phyloP scores from a whole-genome alignment of 2,888 invertebrate species.

The Ypsolopha sequella region DNA sequence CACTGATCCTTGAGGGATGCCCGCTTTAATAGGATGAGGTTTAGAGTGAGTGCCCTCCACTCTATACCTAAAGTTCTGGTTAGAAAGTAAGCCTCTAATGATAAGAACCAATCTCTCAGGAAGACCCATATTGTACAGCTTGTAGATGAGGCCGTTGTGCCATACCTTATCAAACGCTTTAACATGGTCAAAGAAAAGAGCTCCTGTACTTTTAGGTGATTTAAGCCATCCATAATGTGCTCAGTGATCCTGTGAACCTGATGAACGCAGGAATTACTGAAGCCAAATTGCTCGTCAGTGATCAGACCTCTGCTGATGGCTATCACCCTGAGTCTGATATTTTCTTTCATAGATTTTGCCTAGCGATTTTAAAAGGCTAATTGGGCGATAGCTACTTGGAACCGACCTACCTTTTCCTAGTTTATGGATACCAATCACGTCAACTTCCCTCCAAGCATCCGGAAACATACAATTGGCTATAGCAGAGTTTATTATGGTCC shows the following conservation, averaged over 20 bases:
- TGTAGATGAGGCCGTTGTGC: slow-evolving; percentile 6
- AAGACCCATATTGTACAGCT: no score
- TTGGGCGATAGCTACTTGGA: not conserved
- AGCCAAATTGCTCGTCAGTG: slow-evolving; percentile 11
- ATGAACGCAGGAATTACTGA: slow-evolving; percentile 3
- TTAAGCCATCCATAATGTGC: slow-evolving; percentile 6
- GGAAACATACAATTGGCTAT: slow-evolving; percentile 5
- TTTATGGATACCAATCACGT: slow-evolving; percentile 9
- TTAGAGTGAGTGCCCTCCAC: no score
- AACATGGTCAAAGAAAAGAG: slow-evolving; percentile 9
- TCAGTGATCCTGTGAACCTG: slow-evolving; percentile 11
- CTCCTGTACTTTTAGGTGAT: not conserved
- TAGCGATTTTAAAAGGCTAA: slow-evolving; percentile 5
- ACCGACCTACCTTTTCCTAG: not conserved
- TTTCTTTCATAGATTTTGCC: slow-evolving; percentile 7
- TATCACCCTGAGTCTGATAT: not conserved
- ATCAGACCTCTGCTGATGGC: not conserved
- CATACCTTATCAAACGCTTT: slow-evolving; percentile 3
- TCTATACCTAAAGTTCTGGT: no score
- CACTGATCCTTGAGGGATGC: no score
- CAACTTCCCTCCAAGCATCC: slow-evolving; percentile 9
- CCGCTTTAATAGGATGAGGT: no score
- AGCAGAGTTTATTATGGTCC: slow-evolving; percentile 6
- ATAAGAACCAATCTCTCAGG: no score
- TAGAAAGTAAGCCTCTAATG: no score